These are phyloP conservation scores for Spermophilus dauricus DNA, from an alignment of 2,113 vertebrate genomes.

Conservation along the genomic window DNA sequence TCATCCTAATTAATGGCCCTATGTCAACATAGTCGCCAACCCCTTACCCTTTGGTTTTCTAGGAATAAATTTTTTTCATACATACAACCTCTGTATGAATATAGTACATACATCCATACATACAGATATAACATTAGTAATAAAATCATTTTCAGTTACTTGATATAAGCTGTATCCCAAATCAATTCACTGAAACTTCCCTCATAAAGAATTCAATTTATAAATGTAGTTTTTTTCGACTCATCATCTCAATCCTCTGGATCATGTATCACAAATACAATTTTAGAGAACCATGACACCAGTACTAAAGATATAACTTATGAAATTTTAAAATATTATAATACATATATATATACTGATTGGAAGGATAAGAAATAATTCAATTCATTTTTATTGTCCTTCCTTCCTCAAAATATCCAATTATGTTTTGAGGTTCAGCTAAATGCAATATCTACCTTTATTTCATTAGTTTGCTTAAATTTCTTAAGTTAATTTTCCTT, in stretches of 20 bases:
- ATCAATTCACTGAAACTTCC: neutral
- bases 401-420: neutral
- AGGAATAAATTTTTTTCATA: too few species aligned
- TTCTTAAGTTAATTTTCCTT: neutral
- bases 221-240: neutral
- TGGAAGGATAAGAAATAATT: slow-evolving; percentile 22
- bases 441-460: neutral
- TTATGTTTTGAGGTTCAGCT: neutral
- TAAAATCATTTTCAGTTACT: neutral
- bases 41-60: too few species aligned
- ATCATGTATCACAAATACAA: slow-evolving; percentile 17
- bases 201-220: neutral
- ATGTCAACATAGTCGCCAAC: neutral
- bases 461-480: neutral
- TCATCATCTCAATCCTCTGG: neutral
- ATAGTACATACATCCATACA: neutral
- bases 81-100: too few species aligned
- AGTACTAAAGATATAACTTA: neutral
- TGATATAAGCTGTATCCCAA: neutral
- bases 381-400: neutral
- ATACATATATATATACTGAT: neutral
- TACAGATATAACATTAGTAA: neutral
- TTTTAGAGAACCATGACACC: neutral
- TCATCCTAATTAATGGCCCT: neutral
- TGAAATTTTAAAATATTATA: neutral